Percentiles rank a stretch among this genome's conserved stretches.
Conservation (phyloP, 2,888 invertebrate genomes). For the Chelonus formosanus region DNA sequence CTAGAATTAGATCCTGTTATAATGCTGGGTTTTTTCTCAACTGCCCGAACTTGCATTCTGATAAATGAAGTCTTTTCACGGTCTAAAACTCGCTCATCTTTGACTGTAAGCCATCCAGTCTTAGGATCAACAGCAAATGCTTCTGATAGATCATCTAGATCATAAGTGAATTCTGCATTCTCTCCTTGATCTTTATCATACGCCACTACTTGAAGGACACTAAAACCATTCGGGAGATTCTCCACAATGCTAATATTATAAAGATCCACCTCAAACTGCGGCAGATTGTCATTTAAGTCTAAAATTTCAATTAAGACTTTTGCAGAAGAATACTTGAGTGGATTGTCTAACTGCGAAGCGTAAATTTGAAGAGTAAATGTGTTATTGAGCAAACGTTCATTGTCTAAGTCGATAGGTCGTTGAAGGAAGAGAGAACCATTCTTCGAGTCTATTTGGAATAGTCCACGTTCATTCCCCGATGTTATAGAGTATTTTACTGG, state of each 20-base stretch:
- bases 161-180: constrained; percentile 84
- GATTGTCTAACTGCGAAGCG: constrained; percentile 81
- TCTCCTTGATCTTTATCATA: constrained; percentile 85
- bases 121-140: constrained; percentile 83
- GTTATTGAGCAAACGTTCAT: constrained; percentile 78
- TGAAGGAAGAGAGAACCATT: constrained; percentile 82
- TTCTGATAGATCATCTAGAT: constrained; percentile 76
- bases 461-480: constrained; percentile 80
- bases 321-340: constrained; percentile 78
- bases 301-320: constrained; percentile 77
- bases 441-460: constrained; percentile 78
- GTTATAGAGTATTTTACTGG: constrained; percentile 81
- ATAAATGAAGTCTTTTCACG: constrained; percentile 79
- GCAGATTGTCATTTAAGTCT: constrained; percentile 85
- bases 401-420: constrained; percentile 83
- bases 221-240: constrained; percentile 85
- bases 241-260: constrained; percentile 94
- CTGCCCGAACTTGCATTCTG: constrained; percentile 79
- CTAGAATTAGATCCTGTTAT: constrained; percentile 65
- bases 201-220: constrained; percentile 76
- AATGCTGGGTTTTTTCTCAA: constrained; percentile 78
- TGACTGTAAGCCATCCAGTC: constrained; percentile 87
- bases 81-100: constrained; percentile 79
- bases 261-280: constrained; percentile 87
- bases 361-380: constrained; percentile 82